phyloP scores from a whole-genome alignment of 2,797 vertebrate genomes.

The Phrynocephalus guinanensis region DNA sequence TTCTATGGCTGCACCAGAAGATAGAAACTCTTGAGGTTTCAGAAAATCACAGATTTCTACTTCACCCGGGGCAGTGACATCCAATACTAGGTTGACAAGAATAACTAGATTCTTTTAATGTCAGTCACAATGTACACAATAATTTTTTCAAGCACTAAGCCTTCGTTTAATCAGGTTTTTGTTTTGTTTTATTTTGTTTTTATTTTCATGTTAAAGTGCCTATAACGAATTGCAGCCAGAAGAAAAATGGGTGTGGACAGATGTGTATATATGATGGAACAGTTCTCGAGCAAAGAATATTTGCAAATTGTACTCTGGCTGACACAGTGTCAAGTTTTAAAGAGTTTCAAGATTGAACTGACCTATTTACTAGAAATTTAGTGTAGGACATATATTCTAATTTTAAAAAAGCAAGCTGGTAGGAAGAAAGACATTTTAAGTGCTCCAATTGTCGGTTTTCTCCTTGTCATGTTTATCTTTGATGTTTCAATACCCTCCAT shows the following conservation, averaged over 20 bases:
- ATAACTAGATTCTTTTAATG: too few relatives aligned
- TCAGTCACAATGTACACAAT: too few relatives aligned
- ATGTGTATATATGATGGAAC: not conserved
- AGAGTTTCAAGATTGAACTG: not conserved
- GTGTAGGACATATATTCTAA: not conserved
- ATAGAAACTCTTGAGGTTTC: not conserved
- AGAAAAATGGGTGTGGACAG: not conserved
- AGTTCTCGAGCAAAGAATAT: too few relatives aligned
- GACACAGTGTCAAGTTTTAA: not conserved
- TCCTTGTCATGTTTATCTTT: slow-evolving; percentile 1
- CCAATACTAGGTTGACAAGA: too few relatives aligned
- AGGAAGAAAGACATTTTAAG: slow-evolving; percentile 6
- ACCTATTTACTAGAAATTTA: not conserved
- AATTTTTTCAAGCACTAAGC: too few relatives aligned
- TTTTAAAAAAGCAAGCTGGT: slow-evolving; percentile 18
- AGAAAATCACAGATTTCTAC: too few relatives aligned
- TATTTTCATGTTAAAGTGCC: not conserved
- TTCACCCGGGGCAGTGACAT: not conserved
- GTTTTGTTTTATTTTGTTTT: too few relatives aligned
- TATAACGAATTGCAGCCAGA: not conserved
- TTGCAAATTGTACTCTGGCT: not conserved
- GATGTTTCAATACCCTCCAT: slow-evolving; percentile 13
- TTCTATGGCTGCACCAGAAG: not conserved
- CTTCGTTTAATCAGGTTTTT: too few relatives aligned
- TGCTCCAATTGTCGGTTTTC: not conserved